Evolutionary conservation across 2,888 invertebrate species (phyloP).

Genomic region (Hyposoter didymator): DNA sequence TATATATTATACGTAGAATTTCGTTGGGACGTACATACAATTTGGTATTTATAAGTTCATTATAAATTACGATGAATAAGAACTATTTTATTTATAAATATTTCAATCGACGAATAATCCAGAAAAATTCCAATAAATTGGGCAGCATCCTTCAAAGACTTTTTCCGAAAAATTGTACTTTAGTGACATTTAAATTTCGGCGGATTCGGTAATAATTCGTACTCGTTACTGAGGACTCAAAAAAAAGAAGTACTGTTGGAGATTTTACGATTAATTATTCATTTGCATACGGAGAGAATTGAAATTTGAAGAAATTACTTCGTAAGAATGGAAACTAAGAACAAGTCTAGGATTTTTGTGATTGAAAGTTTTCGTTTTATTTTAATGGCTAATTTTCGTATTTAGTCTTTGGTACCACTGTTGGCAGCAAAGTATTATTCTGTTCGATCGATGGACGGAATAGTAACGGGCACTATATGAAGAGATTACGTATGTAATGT

Average conservation of each 20-base stretch:
- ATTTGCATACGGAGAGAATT: constrained; percentile 4
- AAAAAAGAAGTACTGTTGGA: not conserved
- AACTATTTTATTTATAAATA: constrained; percentile 30
- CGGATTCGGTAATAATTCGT: constrained; percentile 1
- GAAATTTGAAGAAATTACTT: not conserved
- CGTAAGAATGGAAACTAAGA: not conserved
- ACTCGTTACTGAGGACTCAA: not conserved
- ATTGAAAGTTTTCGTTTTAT: not conserved
- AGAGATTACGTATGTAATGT: constrained; percentile 7
- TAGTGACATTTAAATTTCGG: not conserved
- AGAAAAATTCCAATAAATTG: not conserved
- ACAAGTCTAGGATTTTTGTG: not conserved
- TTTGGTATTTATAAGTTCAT: constrained; percentile 28
- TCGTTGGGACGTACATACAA: constrained; percentile 28
- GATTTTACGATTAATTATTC: constrained; percentile 19
- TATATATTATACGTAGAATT: not conserved
- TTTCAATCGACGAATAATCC: not conserved
- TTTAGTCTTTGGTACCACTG: constrained; percentile 43
- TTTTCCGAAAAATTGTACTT: not conserved
- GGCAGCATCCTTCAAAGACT: not conserved
- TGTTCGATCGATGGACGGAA: constrained; percentile 70
- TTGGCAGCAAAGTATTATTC: constrained; percentile 29
- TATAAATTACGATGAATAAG: constrained; percentile 15
- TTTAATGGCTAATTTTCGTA: constrained; percentile 17
- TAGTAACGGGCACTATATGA: constrained; percentile 65